A percentile compares a stretch with the other conserved stretches of the same genome.
Evolutionary conservation across 2,888 invertebrate genomes (phyloP).

Genomic region (Himalopsyche tibetana): DNA sequence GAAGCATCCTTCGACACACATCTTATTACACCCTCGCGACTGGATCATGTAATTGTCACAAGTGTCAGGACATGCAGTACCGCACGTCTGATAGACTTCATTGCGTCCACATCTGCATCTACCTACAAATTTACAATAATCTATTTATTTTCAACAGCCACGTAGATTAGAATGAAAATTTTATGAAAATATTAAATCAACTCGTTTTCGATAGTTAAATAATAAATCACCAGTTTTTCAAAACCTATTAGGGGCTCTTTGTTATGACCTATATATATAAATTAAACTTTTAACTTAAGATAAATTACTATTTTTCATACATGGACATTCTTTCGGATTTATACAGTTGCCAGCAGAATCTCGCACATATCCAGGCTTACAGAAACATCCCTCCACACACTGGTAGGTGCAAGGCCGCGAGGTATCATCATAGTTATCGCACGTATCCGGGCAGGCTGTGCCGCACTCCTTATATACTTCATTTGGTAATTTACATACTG

Average conservation of each 20-base stretch:
- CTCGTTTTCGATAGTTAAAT: too few species aligned
- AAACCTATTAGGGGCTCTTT: too few species aligned
- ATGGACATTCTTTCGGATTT: slow-evolving; percentile 38
- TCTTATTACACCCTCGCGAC: neutral
- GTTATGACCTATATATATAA: too few species aligned
- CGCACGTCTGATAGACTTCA: slow-evolving; percentile 52
- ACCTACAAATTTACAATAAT: neutral
- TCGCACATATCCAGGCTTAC: slow-evolving; percentile 22
- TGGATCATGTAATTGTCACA: slow-evolving; percentile 50
- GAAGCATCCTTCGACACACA: slow-evolving; percentile 58
- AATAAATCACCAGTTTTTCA: too few species aligned
- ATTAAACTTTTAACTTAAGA: too few species aligned
- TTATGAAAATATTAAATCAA: too few species aligned
- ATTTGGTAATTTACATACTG: neutral
- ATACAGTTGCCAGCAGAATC: slow-evolving; percentile 39
- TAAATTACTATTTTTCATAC: slow-evolving; percentile 1
- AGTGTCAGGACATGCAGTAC: slow-evolving; percentile 57
- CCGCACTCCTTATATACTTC: slow-evolving; percentile 62
- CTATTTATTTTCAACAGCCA: neutral
- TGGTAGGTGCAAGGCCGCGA: neutral
- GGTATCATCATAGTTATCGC: slow-evolving; percentile 49
- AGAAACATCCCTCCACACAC: slow-evolving; percentile 48
- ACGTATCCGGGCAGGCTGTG: slow-evolving; percentile 59
- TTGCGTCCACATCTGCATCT: slow-evolving; percentile 35
- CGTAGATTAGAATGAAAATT: too few species aligned